Percentiles rank a stretch among this genome's conserved stretches.
These are phyloP conservation scores for Pachyseris speciosa DNA, from an alignment of 64 coral and sea anemone species.

Conservation along the genomic window DNA sequence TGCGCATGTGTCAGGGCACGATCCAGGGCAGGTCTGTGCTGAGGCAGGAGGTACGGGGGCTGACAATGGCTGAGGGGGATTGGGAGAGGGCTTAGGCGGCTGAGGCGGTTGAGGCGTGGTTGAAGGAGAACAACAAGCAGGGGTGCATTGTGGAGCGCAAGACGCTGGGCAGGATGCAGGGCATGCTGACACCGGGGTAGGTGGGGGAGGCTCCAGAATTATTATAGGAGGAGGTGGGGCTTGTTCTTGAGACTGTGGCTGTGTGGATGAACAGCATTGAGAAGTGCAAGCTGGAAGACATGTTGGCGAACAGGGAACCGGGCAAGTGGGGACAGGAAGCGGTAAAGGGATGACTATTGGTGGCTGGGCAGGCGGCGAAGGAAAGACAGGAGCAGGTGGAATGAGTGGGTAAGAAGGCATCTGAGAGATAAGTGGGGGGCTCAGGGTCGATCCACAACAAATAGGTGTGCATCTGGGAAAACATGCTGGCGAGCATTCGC, in stretches of 20 bases:
- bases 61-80: not conserved
- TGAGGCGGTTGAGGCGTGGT: not conserved
- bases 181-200: not conserved
- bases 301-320: not conserved
- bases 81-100: not conserved
- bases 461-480: slow-evolving; percentile 39
- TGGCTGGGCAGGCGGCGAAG: not conserved
- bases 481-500: slow-evolving; percentile 22
- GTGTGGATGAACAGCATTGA: slow-evolving; percentile 24
- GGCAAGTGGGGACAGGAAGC: slow-evolving; percentile 1
- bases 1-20: slow-evolving; percentile 1
- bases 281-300: slow-evolving; percentile 49
- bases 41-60: not conserved
- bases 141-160: slow-evolving; percentile 44
- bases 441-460: slow-evolving; percentile 32
- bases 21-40: slow-evolving; percentile 1
- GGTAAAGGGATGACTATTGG: slow-evolving; percentile 24
- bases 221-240: slow-evolving; percentile 15
- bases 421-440: not conserved
- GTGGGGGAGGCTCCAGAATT: slow-evolving; percentile 7
- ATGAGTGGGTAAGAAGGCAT: not conserved
- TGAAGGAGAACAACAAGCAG: slow-evolving; percentile 19
- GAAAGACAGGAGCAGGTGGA: not conserved
- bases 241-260: not conserved
- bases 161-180: slow-evolving; percentile 39